Evolutionary conservation across 2,797 vertebrate species (phyloP).

Genomic region (Protosalanx chinensis): DNA sequence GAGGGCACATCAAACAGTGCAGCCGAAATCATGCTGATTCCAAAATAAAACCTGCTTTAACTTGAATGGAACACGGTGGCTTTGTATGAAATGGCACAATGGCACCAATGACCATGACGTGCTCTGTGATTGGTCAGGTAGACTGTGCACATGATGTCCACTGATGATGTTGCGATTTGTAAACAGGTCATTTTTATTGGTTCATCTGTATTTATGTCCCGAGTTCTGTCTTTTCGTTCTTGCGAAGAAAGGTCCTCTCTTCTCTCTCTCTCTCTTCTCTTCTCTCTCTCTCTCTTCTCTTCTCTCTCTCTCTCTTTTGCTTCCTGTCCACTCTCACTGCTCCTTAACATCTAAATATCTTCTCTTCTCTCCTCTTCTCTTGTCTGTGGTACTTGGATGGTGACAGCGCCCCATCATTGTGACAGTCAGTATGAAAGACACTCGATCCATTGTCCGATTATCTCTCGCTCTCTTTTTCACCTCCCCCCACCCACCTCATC

Average conservation of each 20-base stretch:
- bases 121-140: background rate
- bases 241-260: background rate
- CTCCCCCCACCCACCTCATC: background rate
- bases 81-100: background rate
- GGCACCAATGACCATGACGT: background rate
- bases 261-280: conserved; percentile 3
- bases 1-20: background rate
- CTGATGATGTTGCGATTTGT: background rate
- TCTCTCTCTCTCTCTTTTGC: background rate
- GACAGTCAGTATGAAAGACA: background rate
- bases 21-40: background rate
- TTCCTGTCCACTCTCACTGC: background rate
- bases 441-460: conserved; percentile 4
- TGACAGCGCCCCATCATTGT: background rate
- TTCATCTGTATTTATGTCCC: background rate
- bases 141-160: background rate
- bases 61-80: background rate
- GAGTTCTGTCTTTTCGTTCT: too few species aligned
- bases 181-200: background rate
- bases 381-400: background rate
- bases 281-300: conserved; percentile 1
- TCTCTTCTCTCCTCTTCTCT: background rate
- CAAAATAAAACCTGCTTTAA: background rate
- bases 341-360: conserved; percentile 8
- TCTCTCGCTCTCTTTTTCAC: background rate